A percentile compares a stretch with the other conserved stretches of the same genome.
Evolutionary conservation across 2,888 invertebrate species (phyloP).

Genomic region (Nebria salina): DNA sequence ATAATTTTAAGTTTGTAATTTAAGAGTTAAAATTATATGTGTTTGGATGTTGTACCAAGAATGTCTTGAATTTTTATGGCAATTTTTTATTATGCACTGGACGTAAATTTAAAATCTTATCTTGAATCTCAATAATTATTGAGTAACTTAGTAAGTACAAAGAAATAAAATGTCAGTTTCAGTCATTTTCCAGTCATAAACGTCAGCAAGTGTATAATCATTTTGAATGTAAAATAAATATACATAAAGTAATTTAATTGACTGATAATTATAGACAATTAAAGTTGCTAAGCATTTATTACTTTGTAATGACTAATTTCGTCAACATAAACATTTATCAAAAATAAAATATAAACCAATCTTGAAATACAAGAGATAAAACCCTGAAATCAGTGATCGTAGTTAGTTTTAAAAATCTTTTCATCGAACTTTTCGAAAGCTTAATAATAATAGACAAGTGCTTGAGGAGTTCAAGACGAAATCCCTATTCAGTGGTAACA

Average conservation of each 20-base stretch:
- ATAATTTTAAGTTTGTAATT: not conserved
- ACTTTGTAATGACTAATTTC: constrained; percentile 2
- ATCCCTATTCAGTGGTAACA: constrained; percentile 8
- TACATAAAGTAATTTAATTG: constrained; percentile 10
- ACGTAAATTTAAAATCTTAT: not conserved
- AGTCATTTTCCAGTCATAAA: not conserved
- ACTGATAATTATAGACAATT: constrained; percentile 16
- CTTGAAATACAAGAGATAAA: not conserved
- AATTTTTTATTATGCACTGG: not conserved
- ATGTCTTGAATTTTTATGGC: not conserved
- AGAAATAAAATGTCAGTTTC: not conserved
- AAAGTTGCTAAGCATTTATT: constrained; percentile 3
- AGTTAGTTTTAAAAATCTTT: too few relatives aligned
- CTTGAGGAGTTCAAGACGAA: not conserved
- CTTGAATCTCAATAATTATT: not conserved
- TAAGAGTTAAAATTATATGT: not conserved
- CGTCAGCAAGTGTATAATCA: constrained; percentile 14
- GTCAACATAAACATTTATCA: constrained; percentile 5
- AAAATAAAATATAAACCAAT: not conserved
- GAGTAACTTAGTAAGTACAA: not conserved
- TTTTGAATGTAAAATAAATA: constrained; percentile 9
- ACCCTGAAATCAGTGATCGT: too few relatives aligned
- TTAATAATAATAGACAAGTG: not conserved
- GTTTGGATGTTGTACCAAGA: too few relatives aligned
- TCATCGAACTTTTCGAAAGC: too few relatives aligned